Conservation (phyloP, 2,888 invertebrate genomes). For the Volucella inanis region DNA sequence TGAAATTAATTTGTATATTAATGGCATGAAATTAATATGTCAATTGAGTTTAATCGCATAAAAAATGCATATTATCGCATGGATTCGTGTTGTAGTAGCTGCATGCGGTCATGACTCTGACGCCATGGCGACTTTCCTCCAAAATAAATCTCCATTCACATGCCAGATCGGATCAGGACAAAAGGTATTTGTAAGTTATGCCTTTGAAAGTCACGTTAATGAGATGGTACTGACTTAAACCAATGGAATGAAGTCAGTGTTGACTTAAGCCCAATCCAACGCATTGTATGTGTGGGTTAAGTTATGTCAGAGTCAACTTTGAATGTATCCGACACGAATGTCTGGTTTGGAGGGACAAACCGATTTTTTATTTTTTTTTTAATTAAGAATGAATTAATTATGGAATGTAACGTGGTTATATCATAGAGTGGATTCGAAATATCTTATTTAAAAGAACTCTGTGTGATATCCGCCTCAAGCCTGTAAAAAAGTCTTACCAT, state of each 20-base stretch:
- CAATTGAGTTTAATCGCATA: slow-evolving; percentile 57
- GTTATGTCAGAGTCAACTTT: slow-evolving; percentile 29
- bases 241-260: slow-evolving; percentile 60
- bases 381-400: slow-evolving; percentile 2
- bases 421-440: not conserved
- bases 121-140: not conserved
- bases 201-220: slow-evolving; percentile 46
- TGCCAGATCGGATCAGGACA: not conserved
- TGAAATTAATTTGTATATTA: slow-evolving; percentile 60
- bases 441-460: no score
- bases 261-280: slow-evolving; percentile 26
- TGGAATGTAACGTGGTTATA: not conserved
- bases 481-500: no score
- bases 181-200: not conserved
- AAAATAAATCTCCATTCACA: slow-evolving; percentile 23
- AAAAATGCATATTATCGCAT: slow-evolving; percentile 31
- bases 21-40: slow-evolving; percentile 62
- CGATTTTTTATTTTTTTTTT: not conserved
- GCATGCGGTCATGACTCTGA: not conserved
- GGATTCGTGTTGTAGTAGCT: slow-evolving; percentile 7
- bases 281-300: slow-evolving; percentile 16
- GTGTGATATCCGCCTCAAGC: no score
- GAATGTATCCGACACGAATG: slow-evolving; percentile 19
- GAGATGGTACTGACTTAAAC: slow-evolving; percentile 43
- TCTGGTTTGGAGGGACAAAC: slow-evolving; percentile 19